Percentiles rank a stretch among this genome's conserved stretches.
Evolutionary conservation across 2,888 invertebrate species (phyloP).

Genomic region (Spisula subtruncata): DNA sequence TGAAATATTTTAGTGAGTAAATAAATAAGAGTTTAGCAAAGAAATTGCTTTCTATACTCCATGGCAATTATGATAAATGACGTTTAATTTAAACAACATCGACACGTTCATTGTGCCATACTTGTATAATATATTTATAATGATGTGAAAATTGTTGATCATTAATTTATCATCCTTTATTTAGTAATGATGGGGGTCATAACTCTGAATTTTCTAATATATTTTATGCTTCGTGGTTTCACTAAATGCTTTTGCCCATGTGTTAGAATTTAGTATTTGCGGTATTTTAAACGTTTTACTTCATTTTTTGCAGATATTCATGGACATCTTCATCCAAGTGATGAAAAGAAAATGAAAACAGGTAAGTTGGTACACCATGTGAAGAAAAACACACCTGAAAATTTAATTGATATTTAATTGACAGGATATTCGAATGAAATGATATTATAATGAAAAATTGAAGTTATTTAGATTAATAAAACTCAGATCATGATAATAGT

Average conservation of each 20-base stretch:
- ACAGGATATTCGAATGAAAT: background rate
- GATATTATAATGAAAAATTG: background rate
- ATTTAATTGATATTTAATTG: background rate
- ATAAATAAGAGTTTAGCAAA: constrained; percentile 34
- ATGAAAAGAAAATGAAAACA: constrained; percentile 84
- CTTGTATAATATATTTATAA: constrained; percentile 38
- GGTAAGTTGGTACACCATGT: constrained; percentile 59
- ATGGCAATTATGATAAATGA: constrained; percentile 36
- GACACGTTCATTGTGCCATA: constrained; percentile 35
- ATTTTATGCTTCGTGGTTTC: background rate
- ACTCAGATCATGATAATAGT: background rate
- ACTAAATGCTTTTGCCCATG: background rate
- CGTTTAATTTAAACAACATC: constrained; percentile 30
- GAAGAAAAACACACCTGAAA: background rate
- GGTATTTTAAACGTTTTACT: background rate
- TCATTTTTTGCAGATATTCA: constrained; percentile 76
- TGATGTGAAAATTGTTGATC: constrained; percentile 37
- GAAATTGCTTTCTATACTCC: constrained; percentile 35
- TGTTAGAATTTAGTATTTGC: background rate
- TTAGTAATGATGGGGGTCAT: background rate
- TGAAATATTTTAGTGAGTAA: constrained; percentile 34
- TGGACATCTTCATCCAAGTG: constrained; percentile 77
- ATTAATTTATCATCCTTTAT: constrained; percentile 26
- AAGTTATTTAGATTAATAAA: background rate
- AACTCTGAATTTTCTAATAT: background rate